These are phyloP conservation scores for Epicampocera succincta DNA, from an alignment of 2,888 invertebrate species.

Conservation along the genomic window DNA sequence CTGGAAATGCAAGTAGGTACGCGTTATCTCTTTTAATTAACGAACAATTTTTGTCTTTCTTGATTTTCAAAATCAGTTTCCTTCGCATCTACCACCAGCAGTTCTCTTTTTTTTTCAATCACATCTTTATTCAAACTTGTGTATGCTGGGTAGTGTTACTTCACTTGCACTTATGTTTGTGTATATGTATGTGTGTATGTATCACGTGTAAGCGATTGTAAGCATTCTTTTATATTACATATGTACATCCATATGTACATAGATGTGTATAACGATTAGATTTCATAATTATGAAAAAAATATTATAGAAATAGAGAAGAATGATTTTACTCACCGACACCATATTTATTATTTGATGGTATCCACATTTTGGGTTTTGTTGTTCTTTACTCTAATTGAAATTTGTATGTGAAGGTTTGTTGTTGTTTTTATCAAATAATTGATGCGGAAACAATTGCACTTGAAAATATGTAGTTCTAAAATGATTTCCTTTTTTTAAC, in stretches of 20 bases:
- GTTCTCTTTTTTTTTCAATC: no score
- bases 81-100: no score
- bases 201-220: not conserved
- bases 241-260: no score
- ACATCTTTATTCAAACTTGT: no score
- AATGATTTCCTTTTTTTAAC: conserved; percentile 5
- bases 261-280: conserved; percentile 18
- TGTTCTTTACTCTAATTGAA: conserved; percentile 44
- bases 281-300: conserved; percentile 16
- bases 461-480: conserved; percentile 5
- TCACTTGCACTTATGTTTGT: no score
- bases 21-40: no score
- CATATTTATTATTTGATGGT: conserved; percentile 81
- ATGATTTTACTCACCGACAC: conserved; percentile 79
- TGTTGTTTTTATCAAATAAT: conserved; percentile 47
- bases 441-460: conserved; percentile 1
- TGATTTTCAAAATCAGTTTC: no score
- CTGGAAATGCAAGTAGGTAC: no score
- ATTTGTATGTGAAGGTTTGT: conserved; percentile 31
- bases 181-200: not conserved
- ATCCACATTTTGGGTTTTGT: conserved; percentile 79
- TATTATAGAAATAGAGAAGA: conserved; percentile 8
- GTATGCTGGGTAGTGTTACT: no score
- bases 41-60: no score
- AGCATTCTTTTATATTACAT: not conserved